A percentile compares a stretch with the other conserved stretches of the same genome.
Evolutionary conservation across 2,797 vertebrate genomes (phyloP).

Genomic region (Hypotaenidia okinawae): DNA sequence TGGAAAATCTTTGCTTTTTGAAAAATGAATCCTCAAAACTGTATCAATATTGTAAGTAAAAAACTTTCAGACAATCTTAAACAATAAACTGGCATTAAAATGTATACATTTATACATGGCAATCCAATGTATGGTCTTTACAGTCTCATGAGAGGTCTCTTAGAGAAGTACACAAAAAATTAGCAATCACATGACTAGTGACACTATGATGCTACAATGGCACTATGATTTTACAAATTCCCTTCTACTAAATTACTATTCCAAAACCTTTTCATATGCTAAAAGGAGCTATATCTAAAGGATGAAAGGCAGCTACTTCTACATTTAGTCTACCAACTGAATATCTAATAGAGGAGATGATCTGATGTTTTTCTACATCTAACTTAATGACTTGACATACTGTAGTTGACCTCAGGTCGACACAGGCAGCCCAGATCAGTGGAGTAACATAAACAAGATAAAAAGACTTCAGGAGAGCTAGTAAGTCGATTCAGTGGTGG

Average conservation of each 20-base stretch:
- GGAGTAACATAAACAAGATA: slow-evolving; percentile 79
- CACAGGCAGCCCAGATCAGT: slow-evolving; percentile 81
- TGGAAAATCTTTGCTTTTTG: neutral
- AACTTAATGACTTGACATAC: slow-evolving; percentile 82
- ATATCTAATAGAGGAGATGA: neutral
- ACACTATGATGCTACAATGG: neutral
- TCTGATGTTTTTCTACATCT: slow-evolving; percentile 69
- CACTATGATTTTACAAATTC: neutral
- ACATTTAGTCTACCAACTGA: neutral
- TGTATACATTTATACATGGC: neutral
- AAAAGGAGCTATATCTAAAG: slow-evolving; percentile 19
- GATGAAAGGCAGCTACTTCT: slow-evolving; percentile 27
- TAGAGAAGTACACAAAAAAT: neutral
- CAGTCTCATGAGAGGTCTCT: slow-evolving; percentile 44
- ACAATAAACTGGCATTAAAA: neutral
- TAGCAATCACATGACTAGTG: neutral
- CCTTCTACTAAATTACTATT: neutral
- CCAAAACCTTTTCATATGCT: neutral
- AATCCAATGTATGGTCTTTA: neutral
- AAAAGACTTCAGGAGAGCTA: neutral
- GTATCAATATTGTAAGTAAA: neutral
- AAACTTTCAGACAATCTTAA: neutral
- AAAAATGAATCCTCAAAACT: neutral
- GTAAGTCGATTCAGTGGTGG: slow-evolving; percentile 11
- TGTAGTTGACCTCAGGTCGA: slow-evolving; percentile 80